Percentiles rank a stretch among this genome's conserved stretches.
Evolutionary conservation across 2,797 vertebrate species (phyloP).

Genomic region (Sphenopsis melanotis): DNA sequence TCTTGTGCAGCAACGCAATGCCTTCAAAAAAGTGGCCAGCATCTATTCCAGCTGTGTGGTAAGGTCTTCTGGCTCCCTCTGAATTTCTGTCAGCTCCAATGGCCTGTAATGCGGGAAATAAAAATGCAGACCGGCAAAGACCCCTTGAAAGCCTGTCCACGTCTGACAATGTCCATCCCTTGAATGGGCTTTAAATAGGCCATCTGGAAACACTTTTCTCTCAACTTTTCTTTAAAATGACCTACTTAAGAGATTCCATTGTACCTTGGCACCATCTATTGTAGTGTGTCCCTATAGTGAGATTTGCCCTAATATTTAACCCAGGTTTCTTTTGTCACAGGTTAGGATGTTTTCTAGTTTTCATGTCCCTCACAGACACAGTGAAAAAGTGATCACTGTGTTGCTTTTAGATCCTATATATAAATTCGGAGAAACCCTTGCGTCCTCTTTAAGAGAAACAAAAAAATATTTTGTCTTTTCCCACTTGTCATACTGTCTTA

Average conservation of each 20-base stretch:
- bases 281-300: not conserved
- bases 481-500: not conserved
- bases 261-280: not conserved
- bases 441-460: fast-evolving
- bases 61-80: not conserved
- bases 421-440: not conserved
- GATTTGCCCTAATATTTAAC: not conserved
- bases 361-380: not conserved
- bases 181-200: not conserved
- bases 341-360: not conserved
- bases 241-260: not conserved
- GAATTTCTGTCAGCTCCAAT: not conserved
- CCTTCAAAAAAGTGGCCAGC: not conserved
- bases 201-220: not conserved
- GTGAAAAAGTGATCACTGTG: not conserved
- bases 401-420: not conserved
- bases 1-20: not conserved
- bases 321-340: not conserved
- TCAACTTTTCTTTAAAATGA: not conserved
- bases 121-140: not conserved
- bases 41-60: not conserved
- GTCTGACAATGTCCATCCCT: not conserved
- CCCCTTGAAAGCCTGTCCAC: not conserved
- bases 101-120: not conserved
- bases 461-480: not conserved